These are phyloP conservation scores for Menidia menidia DNA, from an alignment of 2,797 vertebrate genomes.

Conservation along the genomic window DNA sequence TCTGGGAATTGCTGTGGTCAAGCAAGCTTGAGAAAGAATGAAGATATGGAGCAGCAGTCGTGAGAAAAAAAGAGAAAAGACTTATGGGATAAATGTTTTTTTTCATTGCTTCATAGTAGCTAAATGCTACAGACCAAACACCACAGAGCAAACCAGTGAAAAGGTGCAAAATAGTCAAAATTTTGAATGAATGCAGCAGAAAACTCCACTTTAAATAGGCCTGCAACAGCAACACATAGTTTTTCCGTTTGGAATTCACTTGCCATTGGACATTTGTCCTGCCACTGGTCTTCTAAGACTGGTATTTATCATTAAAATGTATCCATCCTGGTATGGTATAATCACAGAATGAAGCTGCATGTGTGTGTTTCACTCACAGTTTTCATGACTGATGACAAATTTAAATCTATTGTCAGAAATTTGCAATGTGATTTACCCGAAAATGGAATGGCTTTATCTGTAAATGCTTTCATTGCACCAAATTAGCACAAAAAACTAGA, in stretches of 20 bases:
- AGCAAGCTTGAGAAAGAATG: constrained; percentile 11
- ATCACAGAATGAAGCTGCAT: too few species aligned
- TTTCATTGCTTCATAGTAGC: neutral
- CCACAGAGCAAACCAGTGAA: neutral
- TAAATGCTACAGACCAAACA: neutral
- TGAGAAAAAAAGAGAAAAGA: neutral
- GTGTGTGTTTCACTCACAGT: too few species aligned
- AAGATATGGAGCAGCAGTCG: neutral
- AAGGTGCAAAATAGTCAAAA: neutral
- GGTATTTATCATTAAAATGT: neutral
- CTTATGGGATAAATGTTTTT: neutral
- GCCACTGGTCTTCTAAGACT: neutral
- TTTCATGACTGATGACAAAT: neutral
- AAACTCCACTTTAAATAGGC: too few species aligned
- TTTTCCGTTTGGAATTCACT: too few species aligned
- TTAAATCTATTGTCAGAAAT: neutral
- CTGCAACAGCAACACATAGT: too few species aligned
- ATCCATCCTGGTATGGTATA: too few species aligned
- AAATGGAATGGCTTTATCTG: neutral
- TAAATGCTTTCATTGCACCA: neutral
- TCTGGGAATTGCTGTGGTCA: constrained; percentile 3
- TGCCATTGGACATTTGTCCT: too few species aligned
- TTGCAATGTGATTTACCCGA: neutral
- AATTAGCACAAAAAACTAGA: neutral
- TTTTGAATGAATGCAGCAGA: neutral